Base-by-base conservation (phyloP, 2,888 invertebrate species). In the Anagyrus pseudococci region DNA sequence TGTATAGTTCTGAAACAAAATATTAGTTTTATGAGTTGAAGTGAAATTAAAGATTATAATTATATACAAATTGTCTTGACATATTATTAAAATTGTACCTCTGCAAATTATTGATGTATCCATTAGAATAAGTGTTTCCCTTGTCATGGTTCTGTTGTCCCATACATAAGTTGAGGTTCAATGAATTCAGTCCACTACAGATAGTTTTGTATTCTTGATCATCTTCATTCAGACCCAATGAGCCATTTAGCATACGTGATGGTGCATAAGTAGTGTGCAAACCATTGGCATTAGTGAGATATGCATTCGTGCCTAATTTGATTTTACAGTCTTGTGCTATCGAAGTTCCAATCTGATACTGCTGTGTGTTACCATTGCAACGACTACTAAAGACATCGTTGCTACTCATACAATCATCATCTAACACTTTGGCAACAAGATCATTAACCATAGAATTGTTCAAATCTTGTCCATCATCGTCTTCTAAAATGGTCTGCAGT, bases 391-490 rank as follows among this genome's bases (percentile, higher is more conserved):
- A 76, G 3, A 70, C 63, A 50, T 74, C 72, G 13, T 77, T 75
- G 26, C 67, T 69, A 41, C 70, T 68, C 57, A 75, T 71, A 22
- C 85, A 83, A 67, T 86, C 85, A 73, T 88, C 87, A 76, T 87
- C 87, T 58, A 88, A 83, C 69, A 87, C 85, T 76, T 87, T 88
- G 66, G 87, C 86, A 75, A 87, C 87, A 77, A 87, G 83, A 76
- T 88, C 87, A 71, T 86, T 84, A 69, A 88, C 86, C 84, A 87
- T 86, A 40, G 87, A 83, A 77, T 86, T 87, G 72, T 85, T 77
- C 29, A 80, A 67, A 68, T 80, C 80, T 66, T 77, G 80, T 25
- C 72, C 70, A 58, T 80, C 80, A 19, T 80, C 80, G 43, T 80
- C 80, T 43, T 80, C 80, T 62, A 75, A 48, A 70, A 73, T 62